These are phyloP conservation scores for Gambusia holbrooki DNA, from an alignment of 2,113 vertebrate genomes.

Conservation along the genomic window DNA sequence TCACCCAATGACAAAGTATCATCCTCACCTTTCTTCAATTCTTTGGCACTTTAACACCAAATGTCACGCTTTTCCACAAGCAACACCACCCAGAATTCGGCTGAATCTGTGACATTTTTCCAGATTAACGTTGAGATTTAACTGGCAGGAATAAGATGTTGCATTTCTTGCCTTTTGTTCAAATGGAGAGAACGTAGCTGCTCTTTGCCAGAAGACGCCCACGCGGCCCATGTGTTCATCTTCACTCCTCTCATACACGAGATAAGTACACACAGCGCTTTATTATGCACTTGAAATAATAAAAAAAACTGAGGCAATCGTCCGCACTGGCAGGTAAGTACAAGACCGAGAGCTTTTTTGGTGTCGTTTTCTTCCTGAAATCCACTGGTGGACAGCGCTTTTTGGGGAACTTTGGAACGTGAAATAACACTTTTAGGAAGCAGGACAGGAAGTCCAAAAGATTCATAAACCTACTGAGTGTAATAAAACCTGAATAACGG, in stretches of 20 bases:
- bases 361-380: background rate
- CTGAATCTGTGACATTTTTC: constrained; percentile 26
- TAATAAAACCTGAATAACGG: background rate
- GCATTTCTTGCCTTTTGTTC: constrained; percentile 62
- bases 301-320: constrained; percentile 24
- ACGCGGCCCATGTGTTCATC: constrained; percentile 74
- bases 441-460: background rate
- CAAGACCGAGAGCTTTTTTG: background rate
- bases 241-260: constrained; percentile 48
- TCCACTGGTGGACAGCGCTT: background rate
- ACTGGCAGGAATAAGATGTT: constrained; percentile 63
- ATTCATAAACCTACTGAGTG: background rate
- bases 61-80: background rate
- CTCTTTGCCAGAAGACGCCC: constrained; percentile 74
- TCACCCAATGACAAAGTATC: background rate
- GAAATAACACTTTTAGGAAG: background rate
- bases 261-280: constrained; percentile 24
- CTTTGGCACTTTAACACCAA: background rate
- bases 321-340: constrained; percentile 18
- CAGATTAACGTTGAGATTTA: constrained; percentile 24
- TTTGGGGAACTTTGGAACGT: background rate
- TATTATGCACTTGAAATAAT: constrained; percentile 34
- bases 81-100: constrained; percentile 26
- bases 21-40: background rate
- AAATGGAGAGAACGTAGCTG: constrained; percentile 59